Evolutionary conservation across 2,888 invertebrate genomes (phyloP).

Genomic region (Oxycera nigricornis): DNA sequence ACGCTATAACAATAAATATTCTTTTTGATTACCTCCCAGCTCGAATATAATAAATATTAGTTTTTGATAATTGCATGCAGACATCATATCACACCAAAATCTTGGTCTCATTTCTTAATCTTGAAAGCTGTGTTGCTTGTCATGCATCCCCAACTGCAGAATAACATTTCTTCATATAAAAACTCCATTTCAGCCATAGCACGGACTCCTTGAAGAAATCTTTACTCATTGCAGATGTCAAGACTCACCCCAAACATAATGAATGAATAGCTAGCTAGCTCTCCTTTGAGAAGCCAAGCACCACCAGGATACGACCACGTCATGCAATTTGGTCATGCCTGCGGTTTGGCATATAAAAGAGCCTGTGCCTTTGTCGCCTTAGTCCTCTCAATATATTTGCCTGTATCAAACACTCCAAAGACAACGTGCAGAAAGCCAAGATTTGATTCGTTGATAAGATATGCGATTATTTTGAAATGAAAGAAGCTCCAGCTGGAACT

Average conservation of each 20-base stretch:
- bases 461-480: conserved; percentile 44
- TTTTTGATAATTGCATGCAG: conserved; percentile 12
- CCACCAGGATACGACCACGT: neutral
- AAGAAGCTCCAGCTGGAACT: conserved; percentile 38
- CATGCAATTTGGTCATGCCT: neutral
- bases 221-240: neutral
- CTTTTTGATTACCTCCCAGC: no score
- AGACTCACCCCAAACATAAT: conserved; percentile 13
- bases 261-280: conserved; percentile 10
- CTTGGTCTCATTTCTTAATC: neutral
- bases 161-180: no score
- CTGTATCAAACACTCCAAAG: conserved; percentile 42
- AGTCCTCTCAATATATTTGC: conserved; percentile 5
- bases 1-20: no score
- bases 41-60: conserved; percentile 9
- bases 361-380: neutral
- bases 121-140: no score
- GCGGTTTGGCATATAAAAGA: conserved; percentile 22
- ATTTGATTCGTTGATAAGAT: conserved; percentile 44
- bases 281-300: conserved; percentile 13
- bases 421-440: conserved; percentile 45
- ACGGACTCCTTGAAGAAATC: neutral
- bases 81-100: neutral
- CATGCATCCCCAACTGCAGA: no score
- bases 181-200: neutral